phyloP scores from a whole-genome alignment of 2,888 invertebrate species.

The Hirtodrosophila trivittata region DNA sequence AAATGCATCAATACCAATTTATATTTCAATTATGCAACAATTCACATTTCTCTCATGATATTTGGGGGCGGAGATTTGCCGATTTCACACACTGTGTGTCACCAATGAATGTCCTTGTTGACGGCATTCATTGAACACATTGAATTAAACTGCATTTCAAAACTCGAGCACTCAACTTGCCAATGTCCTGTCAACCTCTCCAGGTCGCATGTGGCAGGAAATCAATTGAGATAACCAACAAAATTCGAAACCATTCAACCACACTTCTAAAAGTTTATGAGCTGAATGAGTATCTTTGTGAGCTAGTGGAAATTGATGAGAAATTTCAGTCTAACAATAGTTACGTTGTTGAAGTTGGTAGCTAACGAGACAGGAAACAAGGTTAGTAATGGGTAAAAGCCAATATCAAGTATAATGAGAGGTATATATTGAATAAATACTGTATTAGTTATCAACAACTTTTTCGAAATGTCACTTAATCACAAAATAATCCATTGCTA shows the following conservation, averaged over 20 bases:
- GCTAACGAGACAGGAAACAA: too few relatives aligned
- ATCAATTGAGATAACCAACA: conserved; percentile 9
- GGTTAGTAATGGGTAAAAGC: too few relatives aligned
- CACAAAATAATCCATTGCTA: too few relatives aligned
- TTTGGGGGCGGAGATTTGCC: conserved; percentile 3
- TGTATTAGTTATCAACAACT: too few relatives aligned
- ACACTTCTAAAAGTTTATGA: too few relatives aligned
- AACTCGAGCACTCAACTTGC: background rate
- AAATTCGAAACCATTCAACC: conserved; percentile 3
- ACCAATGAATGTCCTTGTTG: conserved; percentile 28
- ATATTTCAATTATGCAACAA: conserved; percentile 40
- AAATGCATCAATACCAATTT: conserved; percentile 42
- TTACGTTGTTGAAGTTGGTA: too few relatives aligned
- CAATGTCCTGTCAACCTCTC: background rate
- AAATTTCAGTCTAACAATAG: too few relatives aligned
- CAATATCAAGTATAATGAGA: too few relatives aligned
- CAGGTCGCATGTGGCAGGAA: background rate
- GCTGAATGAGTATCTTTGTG: too few relatives aligned
- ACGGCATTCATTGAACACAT: background rate
- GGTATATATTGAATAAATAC: too few relatives aligned
- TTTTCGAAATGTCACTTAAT: too few relatives aligned
- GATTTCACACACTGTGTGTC: conserved; percentile 2
- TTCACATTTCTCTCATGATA: background rate
- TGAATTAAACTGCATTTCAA: conserved; percentile 8
- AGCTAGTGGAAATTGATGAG: too few relatives aligned